Evolutionary conservation across 2,113 vertebrate genomes (phyloP).

Genomic region (Hystrix brachyura): DNA sequence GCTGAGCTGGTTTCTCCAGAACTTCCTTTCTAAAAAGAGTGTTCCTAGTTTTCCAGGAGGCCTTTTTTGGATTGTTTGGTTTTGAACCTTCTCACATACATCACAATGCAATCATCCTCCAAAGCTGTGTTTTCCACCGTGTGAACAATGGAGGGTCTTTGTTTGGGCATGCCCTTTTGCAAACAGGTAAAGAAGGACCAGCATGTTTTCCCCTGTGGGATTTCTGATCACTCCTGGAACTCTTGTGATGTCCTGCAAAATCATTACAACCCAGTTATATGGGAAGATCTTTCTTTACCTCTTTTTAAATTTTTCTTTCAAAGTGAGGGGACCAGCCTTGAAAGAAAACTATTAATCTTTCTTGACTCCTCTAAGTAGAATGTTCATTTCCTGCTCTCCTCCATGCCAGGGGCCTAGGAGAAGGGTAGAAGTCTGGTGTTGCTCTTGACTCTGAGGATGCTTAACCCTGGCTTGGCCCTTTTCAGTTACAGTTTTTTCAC

Average conservation of each 20-base stretch:
- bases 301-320: neutral
- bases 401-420: neutral
- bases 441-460: neutral
- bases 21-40: slow-evolving; percentile 55
- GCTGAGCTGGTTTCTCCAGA: slow-evolving; percentile 50
- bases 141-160: slow-evolving; percentile 39
- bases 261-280: slow-evolving; percentile 6
- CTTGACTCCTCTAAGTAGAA: neutral
- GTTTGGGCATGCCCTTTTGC: slow-evolving; percentile 55
- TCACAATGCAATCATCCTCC: neutral
- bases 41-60: neutral
- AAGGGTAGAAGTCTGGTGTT: neutral
- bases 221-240: slow-evolving; percentile 34
- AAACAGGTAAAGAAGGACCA: slow-evolving; percentile 29
- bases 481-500: slow-evolving; percentile 63
- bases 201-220: neutral
- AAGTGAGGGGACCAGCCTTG: neutral
- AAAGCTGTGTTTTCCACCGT: neutral
- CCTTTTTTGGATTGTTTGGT: slow-evolving; percentile 43
- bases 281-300: neutral
- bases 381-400: neutral
- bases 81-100: slow-evolving; percentile 25
- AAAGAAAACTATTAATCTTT: neutral
- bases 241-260: slow-evolving; percentile 50
- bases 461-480: neutral